A percentile compares a stretch with the other conserved stretches of the same genome.
phyloP scores from a whole-genome alignment of 1,140 invertebrate genomes.

The Drosophila eugracilis region DNA sequence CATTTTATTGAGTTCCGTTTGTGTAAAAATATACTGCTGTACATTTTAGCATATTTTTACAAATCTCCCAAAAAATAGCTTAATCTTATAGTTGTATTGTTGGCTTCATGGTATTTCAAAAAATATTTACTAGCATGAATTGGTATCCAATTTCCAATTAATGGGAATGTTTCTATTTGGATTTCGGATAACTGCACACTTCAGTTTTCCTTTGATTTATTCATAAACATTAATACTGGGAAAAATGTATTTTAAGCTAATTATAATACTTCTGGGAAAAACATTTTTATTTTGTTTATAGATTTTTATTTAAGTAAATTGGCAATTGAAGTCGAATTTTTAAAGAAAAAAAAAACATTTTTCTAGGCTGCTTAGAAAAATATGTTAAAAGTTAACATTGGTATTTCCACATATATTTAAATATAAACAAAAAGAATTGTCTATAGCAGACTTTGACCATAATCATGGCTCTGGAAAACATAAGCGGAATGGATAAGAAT shows the following conservation, averaged over 20 bases:
- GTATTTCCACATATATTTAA: too few relatives aligned
- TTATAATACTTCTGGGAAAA: too few relatives aligned
- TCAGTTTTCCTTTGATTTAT: neutral
- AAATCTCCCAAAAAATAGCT: neutral
- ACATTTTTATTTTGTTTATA: too few relatives aligned
- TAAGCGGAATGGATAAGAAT: constrained; percentile 87
- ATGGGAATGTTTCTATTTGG: neutral
- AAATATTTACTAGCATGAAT: neutral
- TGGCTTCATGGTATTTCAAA: neutral
- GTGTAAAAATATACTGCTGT: constrained; percentile 2
- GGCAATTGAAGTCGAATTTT: too few relatives aligned
- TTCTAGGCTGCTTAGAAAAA: neutral
- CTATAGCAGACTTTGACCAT: too few relatives aligned
- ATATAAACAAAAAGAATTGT: too few relatives aligned
- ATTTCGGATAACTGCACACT: neutral
- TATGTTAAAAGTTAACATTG: neutral
- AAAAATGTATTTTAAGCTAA: too few relatives aligned
- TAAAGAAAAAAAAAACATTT: too few relatives aligned
- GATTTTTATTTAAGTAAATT: too few relatives aligned
- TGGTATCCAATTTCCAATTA: too few relatives aligned
- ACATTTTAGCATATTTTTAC: neutral
- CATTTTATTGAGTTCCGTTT: constrained; percentile 36
- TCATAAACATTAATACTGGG: too few relatives aligned
- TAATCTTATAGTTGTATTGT: too few relatives aligned
- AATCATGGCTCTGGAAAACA: constrained; percentile 87